phyloP scores from a whole-genome alignment of 2,888 invertebrate species.

The Hesperia comma region DNA sequence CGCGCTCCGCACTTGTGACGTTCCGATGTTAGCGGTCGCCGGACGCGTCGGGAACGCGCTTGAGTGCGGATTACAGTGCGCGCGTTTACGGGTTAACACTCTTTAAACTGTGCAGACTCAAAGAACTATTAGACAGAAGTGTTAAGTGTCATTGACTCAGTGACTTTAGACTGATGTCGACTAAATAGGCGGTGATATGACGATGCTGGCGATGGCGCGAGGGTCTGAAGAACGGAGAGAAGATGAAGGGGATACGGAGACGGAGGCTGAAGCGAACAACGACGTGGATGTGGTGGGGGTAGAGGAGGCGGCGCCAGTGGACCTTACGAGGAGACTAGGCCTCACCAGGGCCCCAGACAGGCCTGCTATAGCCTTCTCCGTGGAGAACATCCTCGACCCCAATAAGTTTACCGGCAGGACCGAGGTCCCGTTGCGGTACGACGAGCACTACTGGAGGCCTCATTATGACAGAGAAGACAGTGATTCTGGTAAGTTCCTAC shows the following conservation, averaged over 20 bases:
- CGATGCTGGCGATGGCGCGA: slow-evolving; percentile 82
- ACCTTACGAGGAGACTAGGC: slow-evolving; percentile 78
- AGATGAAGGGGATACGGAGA: slow-evolving; percentile 64
- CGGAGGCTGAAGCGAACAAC: slow-evolving; percentile 67
- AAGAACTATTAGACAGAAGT: slow-evolving; percentile 2
- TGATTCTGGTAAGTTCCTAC: slow-evolving; percentile 76
- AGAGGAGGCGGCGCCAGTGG: slow-evolving; percentile 77
- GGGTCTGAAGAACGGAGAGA: slow-evolving; percentile 73
- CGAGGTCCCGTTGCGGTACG: slow-evolving; percentile 81
- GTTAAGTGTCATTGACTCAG: slow-evolving; percentile 3
- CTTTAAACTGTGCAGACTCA: not conserved
- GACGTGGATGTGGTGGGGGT: slow-evolving; percentile 80
- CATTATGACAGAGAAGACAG: slow-evolving; percentile 84
- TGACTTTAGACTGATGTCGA: slow-evolving; percentile 12
- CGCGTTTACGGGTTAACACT: slow-evolving; percentile 39
- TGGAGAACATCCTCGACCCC: slow-evolving; percentile 95
- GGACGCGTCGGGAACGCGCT: slow-evolving; percentile 50
- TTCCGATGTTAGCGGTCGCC: slow-evolving; percentile 59
- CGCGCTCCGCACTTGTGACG: slow-evolving; percentile 51
- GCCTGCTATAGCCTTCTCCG: slow-evolving; percentile 90
- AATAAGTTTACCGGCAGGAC: slow-evolving; percentile 93
- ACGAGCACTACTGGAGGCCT: slow-evolving; percentile 83
- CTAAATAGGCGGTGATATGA: slow-evolving; percentile 75
- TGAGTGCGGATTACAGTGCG: slow-evolving; percentile 62
- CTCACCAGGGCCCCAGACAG: slow-evolving; percentile 84